phyloP scores from a whole-genome alignment of 2,113 vertebrate species.

The Carassius auratus region DNA sequence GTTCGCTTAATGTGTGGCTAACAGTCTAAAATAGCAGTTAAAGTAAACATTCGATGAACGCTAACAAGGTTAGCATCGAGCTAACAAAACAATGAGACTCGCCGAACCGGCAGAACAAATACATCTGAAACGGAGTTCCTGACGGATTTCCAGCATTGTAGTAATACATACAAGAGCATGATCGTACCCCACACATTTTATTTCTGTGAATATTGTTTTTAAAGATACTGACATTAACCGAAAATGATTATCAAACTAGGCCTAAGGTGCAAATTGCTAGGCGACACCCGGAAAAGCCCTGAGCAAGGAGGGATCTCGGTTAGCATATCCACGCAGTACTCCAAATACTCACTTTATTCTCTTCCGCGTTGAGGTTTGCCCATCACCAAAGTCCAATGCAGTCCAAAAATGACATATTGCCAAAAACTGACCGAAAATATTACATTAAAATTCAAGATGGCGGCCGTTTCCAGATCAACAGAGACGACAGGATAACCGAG shows the following conservation, averaged over 20 bases:
- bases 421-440: constrained; percentile 75
- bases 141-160: background rate
- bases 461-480: constrained; percentile 67
- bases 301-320: constrained; percentile 37
- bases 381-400: constrained; percentile 53
- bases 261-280: background rate
- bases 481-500: constrained; percentile 70
- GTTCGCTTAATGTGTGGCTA: background rate
- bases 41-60: constrained; percentile 6
- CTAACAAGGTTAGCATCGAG: constrained; percentile 26
- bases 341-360: constrained; percentile 68
- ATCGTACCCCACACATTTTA: no score
- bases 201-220: background rate
- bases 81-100: constrained; percentile 34
- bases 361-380: constrained; percentile 37
- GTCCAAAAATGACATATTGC: constrained; percentile 58
- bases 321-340: background rate
- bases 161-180: background rate
- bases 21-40: background rate
- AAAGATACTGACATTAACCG: background rate
- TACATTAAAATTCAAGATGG: constrained; percentile 86
- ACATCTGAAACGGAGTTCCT: background rate
- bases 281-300: constrained; percentile 55
- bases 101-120: background rate
- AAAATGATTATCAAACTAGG: constrained; percentile 1